phyloP scores from a whole-genome alignment of 2,797 vertebrate species.

The Sarcoramphus papa region DNA sequence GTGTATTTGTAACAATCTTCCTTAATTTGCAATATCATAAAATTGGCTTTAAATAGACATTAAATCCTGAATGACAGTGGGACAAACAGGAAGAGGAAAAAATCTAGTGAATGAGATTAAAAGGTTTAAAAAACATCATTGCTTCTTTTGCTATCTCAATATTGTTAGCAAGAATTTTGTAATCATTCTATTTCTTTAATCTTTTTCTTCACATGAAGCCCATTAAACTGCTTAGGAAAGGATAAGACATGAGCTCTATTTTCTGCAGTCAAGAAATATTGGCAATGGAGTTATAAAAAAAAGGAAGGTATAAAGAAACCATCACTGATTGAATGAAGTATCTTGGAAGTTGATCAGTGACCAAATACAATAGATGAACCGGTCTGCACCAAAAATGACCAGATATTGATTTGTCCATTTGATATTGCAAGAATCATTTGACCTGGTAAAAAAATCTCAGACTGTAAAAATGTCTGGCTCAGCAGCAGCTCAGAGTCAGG shows the following conservation, averaged over 20 bases:
- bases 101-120: not conserved
- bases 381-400: not conserved
- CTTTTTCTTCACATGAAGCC: not conserved
- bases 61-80: not conserved
- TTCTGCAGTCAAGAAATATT: not conserved
- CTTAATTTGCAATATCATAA: not conserved
- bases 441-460: not conserved
- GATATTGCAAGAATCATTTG: not conserved
- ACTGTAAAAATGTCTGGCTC: too few relatives aligned
- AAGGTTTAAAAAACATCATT: not conserved
- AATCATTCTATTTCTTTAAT: not conserved
- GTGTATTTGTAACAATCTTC: not conserved
- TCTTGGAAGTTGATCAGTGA: not conserved
- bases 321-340: not conserved
- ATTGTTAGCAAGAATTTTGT: not conserved
- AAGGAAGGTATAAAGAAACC: not conserved
- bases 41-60: not conserved
- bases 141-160: not conserved
- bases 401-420: not conserved
- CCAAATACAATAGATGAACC: not conserved
- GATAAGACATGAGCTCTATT: not conserved
- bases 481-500: too few relatives aligned
- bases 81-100: not conserved
- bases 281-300: not conserved
- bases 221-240: not conserved